Evolutionary conservation across 2,797 vertebrate genomes (phyloP).

Genomic region (Sylvilagus floridanus): DNA sequence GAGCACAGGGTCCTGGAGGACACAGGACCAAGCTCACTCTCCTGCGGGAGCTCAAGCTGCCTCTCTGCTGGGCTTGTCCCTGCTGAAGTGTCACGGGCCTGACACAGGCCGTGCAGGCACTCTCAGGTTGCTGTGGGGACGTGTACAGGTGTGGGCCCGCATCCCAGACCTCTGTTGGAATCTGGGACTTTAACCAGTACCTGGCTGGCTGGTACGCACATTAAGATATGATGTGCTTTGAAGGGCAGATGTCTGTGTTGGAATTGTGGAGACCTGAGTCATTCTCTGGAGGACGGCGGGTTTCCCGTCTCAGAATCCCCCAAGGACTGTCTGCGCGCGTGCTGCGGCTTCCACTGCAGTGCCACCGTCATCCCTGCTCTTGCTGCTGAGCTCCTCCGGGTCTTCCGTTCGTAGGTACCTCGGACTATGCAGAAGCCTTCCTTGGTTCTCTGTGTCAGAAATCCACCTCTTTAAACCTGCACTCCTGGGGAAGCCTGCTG

Average conservation of each 20-base stretch:
- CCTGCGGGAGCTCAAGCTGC: neutral
- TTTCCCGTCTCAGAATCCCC: neutral
- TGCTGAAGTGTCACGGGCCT: neutral
- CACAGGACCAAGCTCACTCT: neutral
- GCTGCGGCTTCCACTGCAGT: neutral
- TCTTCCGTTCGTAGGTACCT: neutral
- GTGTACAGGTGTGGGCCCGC: neutral
- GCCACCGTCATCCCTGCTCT: neutral
- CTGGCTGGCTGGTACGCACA: neutral
- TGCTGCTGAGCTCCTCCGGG: neutral
- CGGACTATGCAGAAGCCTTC: neutral
- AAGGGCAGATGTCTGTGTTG: neutral
- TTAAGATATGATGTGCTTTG: neutral
- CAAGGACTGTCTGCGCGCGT: neutral
- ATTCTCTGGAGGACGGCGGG: neutral
- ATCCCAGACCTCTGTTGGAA: neutral
- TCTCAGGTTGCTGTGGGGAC: neutral
- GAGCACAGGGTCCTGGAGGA: neutral
- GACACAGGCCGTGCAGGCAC: no score
- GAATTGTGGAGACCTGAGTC: neutral
- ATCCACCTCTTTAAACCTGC: neutral
- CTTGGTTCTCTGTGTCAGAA: neutral
- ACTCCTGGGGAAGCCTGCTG: neutral
- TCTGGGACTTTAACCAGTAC: neutral
- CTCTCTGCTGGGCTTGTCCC: neutral